A percentile compares a stretch with the other conserved stretches of the same genome.
These are phyloP conservation scores for Furcula furcula DNA, from an alignment of 2,888 invertebrate species.

Conservation along the genomic window DNA sequence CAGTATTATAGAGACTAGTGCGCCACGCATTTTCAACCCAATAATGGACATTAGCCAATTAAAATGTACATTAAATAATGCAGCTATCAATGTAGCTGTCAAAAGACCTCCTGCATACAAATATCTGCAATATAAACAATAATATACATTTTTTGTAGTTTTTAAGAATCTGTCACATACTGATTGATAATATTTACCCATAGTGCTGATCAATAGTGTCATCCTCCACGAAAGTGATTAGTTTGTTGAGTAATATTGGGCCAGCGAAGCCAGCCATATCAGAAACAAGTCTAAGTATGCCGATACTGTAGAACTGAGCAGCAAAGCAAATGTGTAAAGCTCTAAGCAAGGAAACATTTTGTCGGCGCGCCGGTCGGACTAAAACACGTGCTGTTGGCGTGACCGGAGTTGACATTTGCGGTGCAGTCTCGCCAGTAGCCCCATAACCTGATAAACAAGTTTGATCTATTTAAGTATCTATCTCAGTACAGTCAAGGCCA, in stretches of 20 bases:
- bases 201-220: slow-evolving; percentile 83
- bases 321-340: slow-evolving; percentile 90
- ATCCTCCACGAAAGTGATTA: slow-evolving; percentile 90
- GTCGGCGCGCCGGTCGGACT: slow-evolving; percentile 54
- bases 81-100: slow-evolving; percentile 75
- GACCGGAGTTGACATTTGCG: slow-evolving; percentile 62
- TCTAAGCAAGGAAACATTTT: slow-evolving; percentile 82
- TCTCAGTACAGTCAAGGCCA: too few species aligned
- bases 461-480: too few species aligned
- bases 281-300: slow-evolving; percentile 89
- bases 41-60: slow-evolving; percentile 93
- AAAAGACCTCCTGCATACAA: slow-evolving; percentile 65
- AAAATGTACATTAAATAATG: slow-evolving; percentile 93
- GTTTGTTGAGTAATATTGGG: slow-evolving; percentile 91
- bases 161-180: too few species aligned
- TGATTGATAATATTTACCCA: slow-evolving; percentile 84
- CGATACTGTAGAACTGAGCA: slow-evolving; percentile 91
- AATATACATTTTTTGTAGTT: too few species aligned
- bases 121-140: slow-evolving; percentile 51
- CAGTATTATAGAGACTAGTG: slow-evolving; percentile 88
- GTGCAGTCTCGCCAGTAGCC: slow-evolving; percentile 51
- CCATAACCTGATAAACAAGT: slow-evolving; percentile 75
- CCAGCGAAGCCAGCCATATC: slow-evolving; percentile 94
- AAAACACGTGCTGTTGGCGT: slow-evolving; percentile 62
- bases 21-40: slow-evolving; percentile 92